Evolutionary conservation across 2,113 vertebrate species (phyloP).

Genomic region (Prochilodus magdalenae): DNA sequence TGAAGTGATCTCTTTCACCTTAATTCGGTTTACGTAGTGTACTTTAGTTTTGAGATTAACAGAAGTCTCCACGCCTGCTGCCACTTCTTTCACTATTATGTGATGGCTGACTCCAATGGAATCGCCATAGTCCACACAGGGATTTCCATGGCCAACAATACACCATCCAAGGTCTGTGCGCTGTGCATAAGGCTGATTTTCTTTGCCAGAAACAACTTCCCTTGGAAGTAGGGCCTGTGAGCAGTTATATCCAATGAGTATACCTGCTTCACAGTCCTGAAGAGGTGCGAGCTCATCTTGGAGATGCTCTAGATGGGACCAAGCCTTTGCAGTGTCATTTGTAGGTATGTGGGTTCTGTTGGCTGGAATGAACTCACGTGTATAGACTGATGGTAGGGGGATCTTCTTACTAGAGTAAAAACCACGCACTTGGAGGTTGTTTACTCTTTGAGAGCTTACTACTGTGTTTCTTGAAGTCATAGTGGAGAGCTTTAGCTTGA

Average conservation of each 20-base stretch:
- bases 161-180: constrained; percentile 24
- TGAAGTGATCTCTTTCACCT: neutral
- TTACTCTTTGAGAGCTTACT: constrained; percentile 29
- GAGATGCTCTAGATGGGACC: constrained; percentile 15
- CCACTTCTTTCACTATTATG: constrained; percentile 10
- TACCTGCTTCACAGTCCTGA: neutral
- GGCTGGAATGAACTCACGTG: constrained; percentile 16
- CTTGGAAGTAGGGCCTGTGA: no score
- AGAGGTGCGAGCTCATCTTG: neutral
- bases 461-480: constrained; percentile 27
- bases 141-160: constrained; percentile 19
- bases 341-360: constrained; percentile 15
- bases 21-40: neutral
- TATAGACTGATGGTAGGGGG: constrained; percentile 13
- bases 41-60: constrained; percentile 20
- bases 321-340: constrained; percentile 15
- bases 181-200: constrained; percentile 26
- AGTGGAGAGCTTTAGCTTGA: no score
- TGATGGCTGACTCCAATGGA: constrained; percentile 19
- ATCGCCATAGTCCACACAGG: neutral
- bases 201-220: no score
- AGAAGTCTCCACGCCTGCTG: neutral
- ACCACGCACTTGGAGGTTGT: neutral
- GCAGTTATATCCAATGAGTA: no score
- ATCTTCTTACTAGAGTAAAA: constrained; percentile 15